Base-by-base conservation (phyloP, 2,888 invertebrate genomes). In the Lasioglossum lativentre region DNA sequence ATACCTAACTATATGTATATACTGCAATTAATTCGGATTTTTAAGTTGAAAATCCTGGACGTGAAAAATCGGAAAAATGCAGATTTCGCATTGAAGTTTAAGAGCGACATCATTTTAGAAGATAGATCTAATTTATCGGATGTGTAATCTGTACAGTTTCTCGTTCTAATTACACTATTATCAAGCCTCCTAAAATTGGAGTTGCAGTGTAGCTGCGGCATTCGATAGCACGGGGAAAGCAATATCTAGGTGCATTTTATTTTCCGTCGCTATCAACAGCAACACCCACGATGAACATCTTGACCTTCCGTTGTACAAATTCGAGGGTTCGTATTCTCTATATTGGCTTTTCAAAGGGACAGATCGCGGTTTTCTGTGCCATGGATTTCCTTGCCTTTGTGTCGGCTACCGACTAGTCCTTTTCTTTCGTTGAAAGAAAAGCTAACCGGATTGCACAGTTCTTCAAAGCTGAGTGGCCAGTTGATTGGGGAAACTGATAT, bases 391-490 rank as follows among this genome's bases (percentile, higher is more conserved):
- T 70, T 81, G 78, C 83, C 72, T 89, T 87, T 87, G 85, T 87
- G 40, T 59, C 66, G 12, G 27, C 34, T 23, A 16, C 14, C 68
- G 68, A 23, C 34, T 59, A 16, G 63, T 73, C 42, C 72, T 47
- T 80, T 81, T 73, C 78, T 68, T 75, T 70, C 63, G 56, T 38
- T 38, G 45, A 63, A 80, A 85, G 47, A 83, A 82, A 79, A 68
- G 79, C 68, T 83, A 81, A 88, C 85, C 77, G 80, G 77, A 87
- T 87, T 82, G 81, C 72, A 81, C 78, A 75, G 82, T 90, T 84
- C 78, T 81, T 82, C 81, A 79, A 79, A 73, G 68, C 52, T 27
- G 27, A 81, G 73, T 80, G 72, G 68, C 38, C 75, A 71, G 56
- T 77, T 47, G 68, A 74, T 76, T 45, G 66, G 34, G 10, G 38